Evolutionary conservation across 2,797 vertebrate genomes (phyloP).

Genomic region (Hyperoplus immaculatus): DNA sequence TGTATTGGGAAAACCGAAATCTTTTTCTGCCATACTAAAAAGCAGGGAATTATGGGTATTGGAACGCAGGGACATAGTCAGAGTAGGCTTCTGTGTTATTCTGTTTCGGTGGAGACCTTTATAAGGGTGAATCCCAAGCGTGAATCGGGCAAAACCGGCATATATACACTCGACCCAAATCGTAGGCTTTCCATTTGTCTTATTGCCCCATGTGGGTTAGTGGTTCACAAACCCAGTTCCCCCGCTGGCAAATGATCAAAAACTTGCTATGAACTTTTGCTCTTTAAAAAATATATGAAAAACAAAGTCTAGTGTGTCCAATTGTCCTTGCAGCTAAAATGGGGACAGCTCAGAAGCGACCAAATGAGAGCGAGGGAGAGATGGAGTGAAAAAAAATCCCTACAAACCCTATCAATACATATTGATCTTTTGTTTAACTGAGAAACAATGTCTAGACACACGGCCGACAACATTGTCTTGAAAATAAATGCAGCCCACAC

Average conservation of each 20-base stretch:
- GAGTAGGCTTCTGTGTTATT: constrained; percentile 38
- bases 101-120: constrained; percentile 41
- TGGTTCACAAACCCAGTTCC: constrained; percentile 61
- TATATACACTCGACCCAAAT: constrained; percentile 61
- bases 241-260: constrained; percentile 38
- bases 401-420: constrained; percentile 67
- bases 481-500: constrained; percentile 49
- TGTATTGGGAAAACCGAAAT: too few relatives aligned
- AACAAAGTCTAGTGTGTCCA: constrained; percentile 13
- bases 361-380: neutral
- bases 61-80: neutral
- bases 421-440: constrained; percentile 71
- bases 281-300: constrained; percentile 9
- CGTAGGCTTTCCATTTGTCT: constrained; percentile 64
- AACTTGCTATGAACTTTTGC: constrained; percentile 55
- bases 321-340: constrained; percentile 38
- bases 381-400: constrained; percentile 11
- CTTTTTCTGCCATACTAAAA: too few relatives aligned
- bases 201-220: constrained; percentile 69
- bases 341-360: constrained; percentile 12
- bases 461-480: constrained; percentile 47
- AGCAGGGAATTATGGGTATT: too few relatives aligned
- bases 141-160: constrained; percentile 23
- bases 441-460: constrained; percentile 74
- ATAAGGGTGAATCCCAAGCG: constrained; percentile 43